Evolutionary conservation across 2,113 vertebrate species (phyloP).

Genomic region (Nibea coibor): DNA sequence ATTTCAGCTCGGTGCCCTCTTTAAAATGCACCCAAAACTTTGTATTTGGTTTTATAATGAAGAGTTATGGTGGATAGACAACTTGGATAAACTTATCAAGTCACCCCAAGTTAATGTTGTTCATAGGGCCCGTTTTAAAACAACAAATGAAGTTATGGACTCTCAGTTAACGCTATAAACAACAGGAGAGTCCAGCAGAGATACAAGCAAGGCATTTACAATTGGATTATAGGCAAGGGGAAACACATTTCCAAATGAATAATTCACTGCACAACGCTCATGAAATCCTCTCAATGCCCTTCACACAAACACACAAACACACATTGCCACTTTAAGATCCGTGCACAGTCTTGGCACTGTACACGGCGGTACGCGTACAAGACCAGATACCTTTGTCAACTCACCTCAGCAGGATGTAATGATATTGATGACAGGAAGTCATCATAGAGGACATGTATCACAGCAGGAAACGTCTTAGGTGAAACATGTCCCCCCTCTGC

Average conservation of each 20-base stretch:
- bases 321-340: slow-evolving; percentile 23
- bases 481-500: slow-evolving; percentile 77
- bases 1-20: too few species aligned
- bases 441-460: slow-evolving; percentile 76
- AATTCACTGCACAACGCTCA: slow-evolving; percentile 52
- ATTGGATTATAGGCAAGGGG: slow-evolving; percentile 40
- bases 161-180: slow-evolving; percentile 29
- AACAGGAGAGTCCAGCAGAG: slow-evolving; percentile 22
- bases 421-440: slow-evolving; percentile 84
- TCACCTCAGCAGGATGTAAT: slow-evolving; percentile 76
- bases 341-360: slow-evolving; percentile 39
- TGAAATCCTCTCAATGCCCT: slow-evolving; percentile 54
- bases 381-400: slow-evolving; percentile 70
- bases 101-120: slow-evolving; percentile 2
- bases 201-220: slow-evolving; percentile 44
- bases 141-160: slow-evolving; percentile 23
- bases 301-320: slow-evolving; percentile 42
- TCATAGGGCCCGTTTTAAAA: slow-evolving; percentile 17
- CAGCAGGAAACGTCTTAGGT: slow-evolving; percentile 77
- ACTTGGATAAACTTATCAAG: slow-evolving; percentile 1
- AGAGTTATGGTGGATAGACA: not conserved
- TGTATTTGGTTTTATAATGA: slow-evolving; percentile 10
- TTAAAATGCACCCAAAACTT: not conserved
- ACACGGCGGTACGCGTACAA: slow-evolving; percentile 32
- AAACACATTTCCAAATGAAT: slow-evolving; percentile 56